These are phyloP conservation scores for Himalopsyche phryganea DNA, from an alignment of 1,140 invertebrate genomes.

Conservation along the genomic window DNA sequence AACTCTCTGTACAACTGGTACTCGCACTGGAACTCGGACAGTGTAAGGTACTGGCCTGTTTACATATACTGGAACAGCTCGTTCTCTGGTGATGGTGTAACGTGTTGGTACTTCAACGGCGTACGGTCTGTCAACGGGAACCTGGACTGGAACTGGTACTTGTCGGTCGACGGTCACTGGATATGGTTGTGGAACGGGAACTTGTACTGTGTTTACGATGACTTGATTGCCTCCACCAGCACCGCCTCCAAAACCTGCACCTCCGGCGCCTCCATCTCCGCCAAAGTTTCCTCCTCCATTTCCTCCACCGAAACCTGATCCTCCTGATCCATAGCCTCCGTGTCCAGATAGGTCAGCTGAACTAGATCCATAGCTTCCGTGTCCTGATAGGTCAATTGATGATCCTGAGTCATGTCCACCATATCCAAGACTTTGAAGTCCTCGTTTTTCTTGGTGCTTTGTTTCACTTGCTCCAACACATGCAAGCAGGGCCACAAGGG, in stretches of 20 bases:
- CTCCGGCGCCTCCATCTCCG: constrained; percentile 16
- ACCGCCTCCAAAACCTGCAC: constrained; percentile 3
- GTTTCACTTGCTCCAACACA: constrained; percentile 14
- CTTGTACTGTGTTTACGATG: constrained; percentile 28
- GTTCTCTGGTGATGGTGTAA: constrained; percentile 40
- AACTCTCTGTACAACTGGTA: constrained; percentile 44
- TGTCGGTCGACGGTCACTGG: constrained; percentile 26
- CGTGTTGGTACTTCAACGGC: constrained; percentile 32
- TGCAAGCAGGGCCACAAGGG: constrained; percentile 15
- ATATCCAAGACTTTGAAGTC: constrained; percentile 26
- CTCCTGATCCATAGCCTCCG: constrained; percentile 8
- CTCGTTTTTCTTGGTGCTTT: constrained; percentile 33
- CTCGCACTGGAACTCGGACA: constrained; percentile 37
- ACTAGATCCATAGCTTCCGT: constrained; percentile 18
- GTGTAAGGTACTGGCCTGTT: constrained; percentile 35
- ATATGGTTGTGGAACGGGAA: constrained; percentile 31
- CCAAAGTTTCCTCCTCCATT: constrained; percentile 6
- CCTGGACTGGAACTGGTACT: constrained; percentile 24
- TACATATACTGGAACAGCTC: constrained; percentile 36
- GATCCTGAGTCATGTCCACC: constrained; percentile 16
- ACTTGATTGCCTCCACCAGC: constrained; percentile 17
- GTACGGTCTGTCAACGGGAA: constrained; percentile 30
- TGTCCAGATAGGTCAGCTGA: constrained; percentile 1
- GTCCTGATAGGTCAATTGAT: constrained; percentile 1
- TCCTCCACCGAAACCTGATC: not conserved